Evolutionary conservation across 1,140 invertebrate genomes (phyloP), one percentile per base, ranked within the genome.

Genomic region (Sminthurides bifidus): DNA sequence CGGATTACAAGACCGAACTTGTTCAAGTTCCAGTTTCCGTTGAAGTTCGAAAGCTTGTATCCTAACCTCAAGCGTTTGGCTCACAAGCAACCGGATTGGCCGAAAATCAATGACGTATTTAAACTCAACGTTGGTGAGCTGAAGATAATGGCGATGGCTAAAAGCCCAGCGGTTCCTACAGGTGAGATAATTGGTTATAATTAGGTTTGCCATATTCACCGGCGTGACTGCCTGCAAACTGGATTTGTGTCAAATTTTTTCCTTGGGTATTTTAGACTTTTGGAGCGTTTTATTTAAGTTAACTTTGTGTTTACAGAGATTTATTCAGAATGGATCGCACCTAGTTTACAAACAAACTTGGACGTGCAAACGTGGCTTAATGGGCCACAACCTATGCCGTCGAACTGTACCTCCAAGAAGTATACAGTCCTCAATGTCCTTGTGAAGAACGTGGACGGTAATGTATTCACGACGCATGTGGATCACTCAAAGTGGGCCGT

Each of bases 401-500:
- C 82, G 0, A 76, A 80, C 58, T 92, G 85, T 68, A 74, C 54
- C 17, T 55, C 33, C 27, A n/a, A 15, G 12, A 17, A 46, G 0
- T 17, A 21, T n/a, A 17, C 55, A 3, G 55, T 58, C 26, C 31
- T 48, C 19, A 61, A 61, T 41, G 54, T 61, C 38, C 30, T 52
- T 3, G 19, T 29, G 10, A 57, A 62, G 45, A 21, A 29, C 1
- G 31, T 64, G 12, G 35, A 30, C 26, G 56, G 50, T 17, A 14
- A 82, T 43, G 69, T 73, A 23, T 92, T 90, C 67, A 77, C 76
- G n/a, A 82, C 79, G 1, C 77, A 79, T 23, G 75, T 78, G 40
- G 91, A 95, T 72, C 92, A 95, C 71, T 87, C 89, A 0, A 96
- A 96, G 71, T 94, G 90, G 90, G 84, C 85, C 0, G 79, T 92